phyloP scores from a whole-genome alignment of 37 sponge, comb jelly and placozoan species.

The Geodia barretti region DNA sequence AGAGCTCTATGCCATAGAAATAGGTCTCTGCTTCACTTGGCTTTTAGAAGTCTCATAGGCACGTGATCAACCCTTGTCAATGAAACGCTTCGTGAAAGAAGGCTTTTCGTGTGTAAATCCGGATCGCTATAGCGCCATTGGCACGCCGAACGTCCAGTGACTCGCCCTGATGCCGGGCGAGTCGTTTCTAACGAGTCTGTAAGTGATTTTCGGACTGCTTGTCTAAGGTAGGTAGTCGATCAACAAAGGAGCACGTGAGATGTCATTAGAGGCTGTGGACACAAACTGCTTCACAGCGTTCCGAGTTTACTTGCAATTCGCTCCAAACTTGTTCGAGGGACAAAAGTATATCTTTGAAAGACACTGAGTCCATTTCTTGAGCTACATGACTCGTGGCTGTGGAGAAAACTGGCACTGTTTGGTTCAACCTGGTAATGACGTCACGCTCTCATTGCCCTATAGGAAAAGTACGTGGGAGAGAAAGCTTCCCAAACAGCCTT shows the following conservation, averaged over 20 bases:
- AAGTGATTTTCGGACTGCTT: too few relatives aligned
- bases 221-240: neutral
- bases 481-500: neutral
- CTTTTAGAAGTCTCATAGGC: too few relatives aligned
- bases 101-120: too few relatives aligned
- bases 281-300: neutral
- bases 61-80: too few relatives aligned
- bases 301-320: neutral
- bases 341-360: neutral
- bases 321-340: neutral
- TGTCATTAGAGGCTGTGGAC: neutral
- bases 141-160: too few relatives aligned
- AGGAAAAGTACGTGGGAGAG: neutral
- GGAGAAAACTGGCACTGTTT: neutral
- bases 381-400: neutral
- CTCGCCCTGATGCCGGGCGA: too few relatives aligned
- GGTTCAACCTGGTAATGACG: neutral
- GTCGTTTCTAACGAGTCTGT: too few relatives aligned
- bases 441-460: neutral
- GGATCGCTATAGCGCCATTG: too few relatives aligned
- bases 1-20: too few relatives aligned
- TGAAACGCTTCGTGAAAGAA: too few relatives aligned
- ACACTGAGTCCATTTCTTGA: neutral
- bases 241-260: neutral
- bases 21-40: too few relatives aligned